A percentile compares a stretch with the other conserved stretches of the same genome.
Evolutionary conservation across 2,797 vertebrate species (phyloP).

Genomic region (Helicolenus hilgendorfi): DNA sequence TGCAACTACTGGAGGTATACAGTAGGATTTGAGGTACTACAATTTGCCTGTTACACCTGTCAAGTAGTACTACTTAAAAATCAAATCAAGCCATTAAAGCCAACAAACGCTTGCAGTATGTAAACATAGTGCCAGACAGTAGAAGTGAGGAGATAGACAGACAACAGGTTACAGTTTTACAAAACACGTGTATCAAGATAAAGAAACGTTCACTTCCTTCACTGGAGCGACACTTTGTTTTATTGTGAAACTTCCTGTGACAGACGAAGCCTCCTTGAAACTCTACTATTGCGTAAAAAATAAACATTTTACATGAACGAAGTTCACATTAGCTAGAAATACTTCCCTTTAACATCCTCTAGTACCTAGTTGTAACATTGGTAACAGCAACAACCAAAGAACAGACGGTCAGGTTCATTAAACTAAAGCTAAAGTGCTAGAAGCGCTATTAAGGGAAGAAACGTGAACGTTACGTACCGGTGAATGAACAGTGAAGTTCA

Average conservation of each 20-base stretch:
- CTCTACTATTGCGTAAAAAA: accelerated
- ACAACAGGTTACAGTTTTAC: background rate
- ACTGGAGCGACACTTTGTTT: background rate
- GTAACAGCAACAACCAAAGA: background rate
- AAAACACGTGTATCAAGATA: conserved; percentile 28
- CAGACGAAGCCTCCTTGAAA: background rate
- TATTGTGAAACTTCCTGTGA: conserved; percentile 44
- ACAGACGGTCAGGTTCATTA: background rate
- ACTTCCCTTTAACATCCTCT: background rate
- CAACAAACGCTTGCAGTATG: too few species aligned
- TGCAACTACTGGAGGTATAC: background rate
- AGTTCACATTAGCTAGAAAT: background rate
- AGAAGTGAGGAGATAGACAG: background rate
- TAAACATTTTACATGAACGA: background rate
- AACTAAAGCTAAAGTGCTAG: background rate
- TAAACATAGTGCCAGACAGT: background rate
- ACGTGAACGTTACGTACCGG: conserved; percentile 44
- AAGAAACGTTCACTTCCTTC: conserved; percentile 36
- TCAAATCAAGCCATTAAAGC: background rate
- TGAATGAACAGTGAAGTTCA: background rate
- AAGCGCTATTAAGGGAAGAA: background rate
- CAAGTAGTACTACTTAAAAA: background rate
- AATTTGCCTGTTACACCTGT: background rate
- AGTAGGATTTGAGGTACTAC: background rate
- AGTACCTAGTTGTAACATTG: background rate